These are phyloP conservation scores for Synodontis membranacea DNA, from an alignment of 2,113 vertebrate species.

Conservation along the genomic window DNA sequence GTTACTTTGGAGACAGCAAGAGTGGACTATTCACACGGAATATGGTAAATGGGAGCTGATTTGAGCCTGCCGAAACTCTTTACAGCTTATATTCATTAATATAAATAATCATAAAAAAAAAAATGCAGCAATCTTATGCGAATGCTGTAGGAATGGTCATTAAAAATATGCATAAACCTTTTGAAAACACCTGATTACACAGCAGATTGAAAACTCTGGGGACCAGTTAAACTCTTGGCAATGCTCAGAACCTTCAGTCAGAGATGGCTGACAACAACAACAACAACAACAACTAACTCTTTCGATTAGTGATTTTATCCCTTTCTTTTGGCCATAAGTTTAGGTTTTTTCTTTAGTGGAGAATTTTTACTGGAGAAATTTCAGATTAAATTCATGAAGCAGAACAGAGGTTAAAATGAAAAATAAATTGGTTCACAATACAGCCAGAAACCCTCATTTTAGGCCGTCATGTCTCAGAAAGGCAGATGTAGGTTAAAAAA, in stretches of 20 bases:
- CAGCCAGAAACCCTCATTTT: background rate
- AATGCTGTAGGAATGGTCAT: background rate
- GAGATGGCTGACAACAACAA: background rate
- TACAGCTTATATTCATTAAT: background rate
- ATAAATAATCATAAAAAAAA: background rate
- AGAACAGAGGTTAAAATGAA: constrained; percentile 1
- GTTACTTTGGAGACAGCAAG: background rate
- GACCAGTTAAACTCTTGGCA: background rate
- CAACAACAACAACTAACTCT: background rate
- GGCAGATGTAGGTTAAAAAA: background rate
- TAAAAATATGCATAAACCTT: background rate
- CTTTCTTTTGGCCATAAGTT: background rate
- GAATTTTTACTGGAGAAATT: background rate
- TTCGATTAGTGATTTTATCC: background rate
- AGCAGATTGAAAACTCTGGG: background rate
- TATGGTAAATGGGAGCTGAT: background rate
- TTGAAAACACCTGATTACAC: background rate
- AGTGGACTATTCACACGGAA: background rate
- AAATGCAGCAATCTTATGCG: background rate
- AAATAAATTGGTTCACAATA: background rate
- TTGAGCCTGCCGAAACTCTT: background rate
- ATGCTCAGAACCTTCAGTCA: background rate
- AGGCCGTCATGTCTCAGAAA: background rate
- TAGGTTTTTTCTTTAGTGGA: too few relatives aligned
- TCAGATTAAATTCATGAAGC: background rate